Evolutionary conservation across 2,113 vertebrate species (phyloP), one percentile per base, ranked within the genome.

Genomic region (Mellivora capensis): DNA sequence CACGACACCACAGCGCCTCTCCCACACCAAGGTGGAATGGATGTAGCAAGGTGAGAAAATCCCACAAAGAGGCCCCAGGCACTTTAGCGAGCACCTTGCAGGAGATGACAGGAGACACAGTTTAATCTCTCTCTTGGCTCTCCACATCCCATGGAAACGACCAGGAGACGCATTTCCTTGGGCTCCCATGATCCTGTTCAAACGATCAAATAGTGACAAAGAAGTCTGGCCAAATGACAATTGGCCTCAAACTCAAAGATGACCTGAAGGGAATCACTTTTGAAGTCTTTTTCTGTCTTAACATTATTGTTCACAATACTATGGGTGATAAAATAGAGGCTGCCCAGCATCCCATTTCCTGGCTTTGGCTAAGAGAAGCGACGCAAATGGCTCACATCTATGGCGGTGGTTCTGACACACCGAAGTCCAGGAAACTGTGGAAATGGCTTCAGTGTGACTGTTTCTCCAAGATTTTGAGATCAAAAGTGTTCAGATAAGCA

Each of bases 401-500:
- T 7, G 47, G 44, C 72, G n/a, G 76, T 85, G 84, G 59, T 64
- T 96, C 17, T 79, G 87, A 96, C 82, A 85, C 59, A 47, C 44
- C 14, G 2, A 95, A 83, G 88, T 88, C 76, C 95, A 94, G 97
- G 97, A 98, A 98, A 95, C 18, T n/a, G 94, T 90, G 98, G 97
- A 97, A 98, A 91, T 80, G 61, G 91, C 77, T 85, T 85, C 69
- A 87, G 90, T 87, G 54, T 7, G 94, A 37, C 97, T 97, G 94
- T 94, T 94, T 97, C 93, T 88, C 59, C 76, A 93, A 96, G 98
- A 97, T 97, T 93, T 62, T 61, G 67, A 98, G 97, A 98, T 98
- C 95, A 98, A 98, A 98, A 57, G 61, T 61, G 31, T 95, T 94
- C 59, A 83, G 97, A 98, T 97, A 98, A 97, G 62, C 95, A 98